Evolutionary conservation across 2,888 invertebrate genomes (phyloP), one percentile per base, ranked within the genome.

Genomic region (Synergus laeviventris): DNA sequence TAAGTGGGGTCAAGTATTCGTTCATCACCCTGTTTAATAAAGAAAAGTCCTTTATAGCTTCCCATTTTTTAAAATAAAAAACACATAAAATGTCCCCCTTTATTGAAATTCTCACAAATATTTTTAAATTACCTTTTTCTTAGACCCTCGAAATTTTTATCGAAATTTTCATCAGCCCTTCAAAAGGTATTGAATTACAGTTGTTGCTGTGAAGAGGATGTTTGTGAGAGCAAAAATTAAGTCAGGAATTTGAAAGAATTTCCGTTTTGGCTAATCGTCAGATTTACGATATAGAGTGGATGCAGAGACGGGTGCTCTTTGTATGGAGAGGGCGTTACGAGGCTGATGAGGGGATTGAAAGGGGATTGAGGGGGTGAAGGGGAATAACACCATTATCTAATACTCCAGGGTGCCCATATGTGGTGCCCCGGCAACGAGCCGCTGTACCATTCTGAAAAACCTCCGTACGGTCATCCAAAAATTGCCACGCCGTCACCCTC

Each of bases 381-480:
- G 84, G 84, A 81, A 86, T 89, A 89, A 89, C 89, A 86, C 89
- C 87, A 89, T 90, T 90, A 89, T 89, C 89, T 87, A 89, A 89
- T 89, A 87, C 89, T 86, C 86, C 84, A 81, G 86, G 86, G 86
- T 85, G 87, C 84, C 89, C 90, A 90, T 90, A 90, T 90, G 90
- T 85, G 90, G 89, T 89, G 82, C 88, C 87, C 87, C 88, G 83
- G 85, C 85, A 86, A 87, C 86, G 87, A 86, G 87, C 87, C 86
- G 84, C 86, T 78, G 81, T 42, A 45, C 56, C 74, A 76, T 38
- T 73, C 66, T 76, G 39, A 81, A 75, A 84, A 84, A 83, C 79
- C 78, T 76, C 75, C 61, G 78, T 83, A 81, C 77, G 84, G 85
- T 87, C 85, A 85, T 84, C 82, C 76, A 74, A 75, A 80, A 79